Evolutionary conservation across 2,888 invertebrate species (phyloP).

Genomic region (Brachyptera putata): DNA sequence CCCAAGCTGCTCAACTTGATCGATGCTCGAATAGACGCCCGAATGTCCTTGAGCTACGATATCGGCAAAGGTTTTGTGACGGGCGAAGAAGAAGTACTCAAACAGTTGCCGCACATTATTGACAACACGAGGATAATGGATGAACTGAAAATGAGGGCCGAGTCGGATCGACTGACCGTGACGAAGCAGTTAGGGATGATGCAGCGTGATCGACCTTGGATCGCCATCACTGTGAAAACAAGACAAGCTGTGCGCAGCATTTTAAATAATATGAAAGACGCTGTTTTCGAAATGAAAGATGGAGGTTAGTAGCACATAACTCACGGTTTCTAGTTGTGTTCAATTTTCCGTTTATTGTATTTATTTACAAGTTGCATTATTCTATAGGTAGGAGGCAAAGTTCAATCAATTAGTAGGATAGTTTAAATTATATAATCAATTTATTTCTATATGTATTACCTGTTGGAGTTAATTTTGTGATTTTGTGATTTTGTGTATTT

Average conservation of each 20-base stretch:
- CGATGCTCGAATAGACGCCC: no score
- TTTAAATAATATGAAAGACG: conserved; percentile 54
- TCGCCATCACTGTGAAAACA: conserved; percentile 61
- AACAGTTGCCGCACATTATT: conserved; percentile 50
- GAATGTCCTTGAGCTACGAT: conserved; percentile 57
- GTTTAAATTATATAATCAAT: no score
- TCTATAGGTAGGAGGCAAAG: no score
- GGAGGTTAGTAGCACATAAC: conserved; percentile 53
- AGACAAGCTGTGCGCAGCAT: conserved; percentile 58
- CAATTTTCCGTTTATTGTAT: no score
- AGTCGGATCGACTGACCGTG: conserved; percentile 45
- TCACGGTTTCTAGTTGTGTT: no score
- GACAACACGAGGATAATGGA: conserved; percentile 42
- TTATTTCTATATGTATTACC: no score
- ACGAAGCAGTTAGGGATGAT: conserved; percentile 52
- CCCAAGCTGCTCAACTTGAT: no score
- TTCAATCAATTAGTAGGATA: no score
- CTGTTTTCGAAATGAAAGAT: conserved; percentile 52
- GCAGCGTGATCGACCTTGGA: conserved; percentile 56
- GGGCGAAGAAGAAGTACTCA: conserved; percentile 57
- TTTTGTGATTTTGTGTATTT: no score
- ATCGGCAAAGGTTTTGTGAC: conserved; percentile 61
- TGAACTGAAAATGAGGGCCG: conserved; percentile 37
- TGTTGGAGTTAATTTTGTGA: no score
- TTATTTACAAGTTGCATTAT: no score